Base-by-base conservation (phyloP, 64 coral and sea anemone genomes). In the Dendrophyllia cribrosa region DNA sequence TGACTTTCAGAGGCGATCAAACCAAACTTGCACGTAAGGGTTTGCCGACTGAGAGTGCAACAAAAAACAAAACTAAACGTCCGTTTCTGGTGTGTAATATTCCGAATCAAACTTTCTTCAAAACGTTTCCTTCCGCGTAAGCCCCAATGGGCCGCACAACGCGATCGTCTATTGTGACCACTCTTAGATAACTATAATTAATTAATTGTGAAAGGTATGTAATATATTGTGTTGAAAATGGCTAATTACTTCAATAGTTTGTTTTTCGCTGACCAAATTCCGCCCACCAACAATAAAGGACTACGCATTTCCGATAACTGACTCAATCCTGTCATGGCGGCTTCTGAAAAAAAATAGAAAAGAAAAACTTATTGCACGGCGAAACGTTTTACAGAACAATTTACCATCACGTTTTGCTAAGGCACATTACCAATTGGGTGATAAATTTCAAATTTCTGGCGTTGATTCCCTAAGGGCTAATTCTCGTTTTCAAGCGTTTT, bases 131-230 rank as follows among this genome's bases (percentile, higher is more conserved):
- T 67, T 82, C 79, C 58, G 46, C 20, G 50, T 22, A 50, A 20
- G 62, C 44, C 11, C 47, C 46, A 3, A 3, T 6, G 50, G 20
- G 20, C 44, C 26, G 2, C 58, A 67, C 80, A 84, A 68, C 46
- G 80, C 62, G 80, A 13, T 51, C 0, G 43, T 19, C 44, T 51
- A 84, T 51, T 51, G 62, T 84, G 60, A 51, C 17, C 43, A 23
- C 19, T 66, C 78, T 51, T 3, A 49, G 60, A 68, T 65, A 84
- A 46, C 61, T 84, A 67, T 51, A 84, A 84, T 84, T 84, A 84
- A 84, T 84, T 84, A 61, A 84, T 84, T 84, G 62, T 66, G 80
- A 84, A 84, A 84, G 80, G 80, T 67, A 84, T 68, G 80, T 68
- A 84, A 68, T 84, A 67, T 84, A n/a, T 67, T 67, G 62, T 84